A percentile compares a stretch with the other conserved stretches of the same genome.
Evolutionary conservation across 2,888 invertebrate species (phyloP).

Genomic region (Apeira syringaria): DNA sequence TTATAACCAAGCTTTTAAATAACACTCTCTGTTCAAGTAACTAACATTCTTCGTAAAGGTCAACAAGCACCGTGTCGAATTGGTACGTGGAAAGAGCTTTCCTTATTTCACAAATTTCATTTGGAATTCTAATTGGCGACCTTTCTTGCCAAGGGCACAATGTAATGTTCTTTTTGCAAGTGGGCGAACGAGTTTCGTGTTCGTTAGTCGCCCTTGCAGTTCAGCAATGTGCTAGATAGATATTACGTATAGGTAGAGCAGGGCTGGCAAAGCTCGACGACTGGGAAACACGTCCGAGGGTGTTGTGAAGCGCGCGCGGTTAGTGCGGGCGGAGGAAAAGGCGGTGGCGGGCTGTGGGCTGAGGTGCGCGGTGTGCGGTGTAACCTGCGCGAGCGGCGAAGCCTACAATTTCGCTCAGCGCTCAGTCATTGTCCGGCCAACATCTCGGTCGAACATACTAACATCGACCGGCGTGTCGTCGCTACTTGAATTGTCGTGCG

Average conservation of each 20-base stretch:
- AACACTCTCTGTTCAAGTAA: too few species aligned
- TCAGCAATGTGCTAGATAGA: conserved; percentile 42
- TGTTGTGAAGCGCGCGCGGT: conserved; percentile 44
- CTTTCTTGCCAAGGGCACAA: conserved; percentile 17
- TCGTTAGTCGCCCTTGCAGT: conserved; percentile 61
- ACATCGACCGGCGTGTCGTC: conserved; percentile 63
- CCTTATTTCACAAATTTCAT: background rate
- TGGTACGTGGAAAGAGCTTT: background rate
- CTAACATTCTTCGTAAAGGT: too few species aligned
- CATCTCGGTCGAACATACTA: conserved; percentile 68
- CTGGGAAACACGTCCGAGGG: conserved; percentile 57
- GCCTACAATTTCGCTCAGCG: conserved; percentile 58
- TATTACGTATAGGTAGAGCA: conserved; percentile 48
- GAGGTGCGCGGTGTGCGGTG: conserved; percentile 40
- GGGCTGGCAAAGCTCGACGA: conserved; percentile 67
- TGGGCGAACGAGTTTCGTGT: conserved; percentile 57
- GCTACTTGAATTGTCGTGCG: conserved; percentile 68
- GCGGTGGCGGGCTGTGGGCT: conserved; percentile 30
- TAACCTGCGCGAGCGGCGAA: conserved; percentile 64
- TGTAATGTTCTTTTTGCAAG: conserved; percentile 40
- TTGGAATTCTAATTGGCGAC: conserved; percentile 6
- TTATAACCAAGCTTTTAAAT: too few species aligned
- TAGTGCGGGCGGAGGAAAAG: conserved; percentile 35
- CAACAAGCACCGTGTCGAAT: too few species aligned
- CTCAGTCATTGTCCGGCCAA: conserved; percentile 79